Conservation (phyloP, 2,888 invertebrate species). For the Ormia ochracea region DNA sequence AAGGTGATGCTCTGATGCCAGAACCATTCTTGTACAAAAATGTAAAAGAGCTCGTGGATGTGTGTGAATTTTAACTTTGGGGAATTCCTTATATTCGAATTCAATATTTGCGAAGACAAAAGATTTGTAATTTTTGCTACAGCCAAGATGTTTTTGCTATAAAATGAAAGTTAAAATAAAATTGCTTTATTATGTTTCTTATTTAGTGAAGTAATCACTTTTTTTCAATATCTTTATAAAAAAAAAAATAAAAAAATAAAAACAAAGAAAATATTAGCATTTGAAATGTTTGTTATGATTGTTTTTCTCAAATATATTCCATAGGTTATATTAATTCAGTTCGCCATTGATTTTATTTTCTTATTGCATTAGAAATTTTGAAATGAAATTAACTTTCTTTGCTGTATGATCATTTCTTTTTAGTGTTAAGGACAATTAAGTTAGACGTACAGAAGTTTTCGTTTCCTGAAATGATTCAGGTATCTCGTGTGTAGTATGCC, state of each 20-base stretch:
- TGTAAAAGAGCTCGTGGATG: background rate
- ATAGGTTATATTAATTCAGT: too few relatives aligned
- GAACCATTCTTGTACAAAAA: background rate
- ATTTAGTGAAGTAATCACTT: background rate
- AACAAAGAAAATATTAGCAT: too few relatives aligned
- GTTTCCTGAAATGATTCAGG: background rate
- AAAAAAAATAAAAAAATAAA: background rate
- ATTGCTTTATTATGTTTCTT: background rate
- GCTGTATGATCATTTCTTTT: background rate
- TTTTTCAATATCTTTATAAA: background rate
- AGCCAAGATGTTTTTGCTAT: background rate
- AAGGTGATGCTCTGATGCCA: too few relatives aligned
- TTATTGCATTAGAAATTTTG: too few relatives aligned
- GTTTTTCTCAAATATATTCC: too few relatives aligned
- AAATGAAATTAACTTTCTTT: too few relatives aligned
- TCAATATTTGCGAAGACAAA: background rate
- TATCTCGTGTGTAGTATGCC: too few relatives aligned
- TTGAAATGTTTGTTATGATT: too few relatives aligned
- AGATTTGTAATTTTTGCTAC: background rate
- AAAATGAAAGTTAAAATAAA: slow-evolving; percentile 1
- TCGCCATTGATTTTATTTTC: too few relatives aligned
- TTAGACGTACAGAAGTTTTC: background rate
- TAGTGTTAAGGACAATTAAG: background rate
- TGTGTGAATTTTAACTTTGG: background rate
- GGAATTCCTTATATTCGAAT: background rate